Base-by-base conservation (phyloP, 92 coral and sea anemone species). In the Porites rus region DNA sequence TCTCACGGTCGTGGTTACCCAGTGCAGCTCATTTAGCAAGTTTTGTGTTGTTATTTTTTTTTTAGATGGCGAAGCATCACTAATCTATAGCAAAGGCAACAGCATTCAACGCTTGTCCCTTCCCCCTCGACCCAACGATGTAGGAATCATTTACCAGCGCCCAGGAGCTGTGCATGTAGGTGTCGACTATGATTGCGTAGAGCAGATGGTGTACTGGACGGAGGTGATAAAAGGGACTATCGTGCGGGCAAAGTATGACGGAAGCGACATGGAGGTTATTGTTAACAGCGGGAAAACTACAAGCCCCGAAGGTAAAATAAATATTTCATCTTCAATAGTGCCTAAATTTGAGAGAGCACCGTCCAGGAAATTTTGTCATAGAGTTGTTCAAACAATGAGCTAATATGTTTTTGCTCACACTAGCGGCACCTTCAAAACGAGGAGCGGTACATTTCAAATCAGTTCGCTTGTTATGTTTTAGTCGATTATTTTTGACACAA, bases 21-120 rank as follows among this genome's bases (percentile, higher is more conserved):
- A 38, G 6, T 6, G 6, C 46, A 38, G 46, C 46, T 38, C 46
- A 38, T 38, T 38, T 38, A 38, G 46, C 46, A 38, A 38, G 6
- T 38, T 38, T 38, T 38, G 46, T 38, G 12, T 10, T n/a, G 20
- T 31, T 14, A 28, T 50, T 6, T 16, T 43, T 25, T 18, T 13
- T 18, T 10, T 25, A 74, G 99, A 93, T 94, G 99, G 99, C 64
- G 98, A 92, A 52, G 98, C 98, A 53, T 97, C 96, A 72, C 91
- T 97, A 21, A 82, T 95, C n/a, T 97, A 90, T 88, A 95, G 97
- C 13, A 94, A 91, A 74, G 99, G 99, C 43, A 95, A 94, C 88
- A 97, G 94, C 38, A 93, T 97, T 62, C 99, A 97, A 84, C 97
- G 99, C 51, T 78, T 95, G 86, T 97, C 99, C 51, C 91, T 97